phyloP scores from a whole-genome alignment of 2,797 vertebrate genomes.

The Tenualosa ilisha region DNA sequence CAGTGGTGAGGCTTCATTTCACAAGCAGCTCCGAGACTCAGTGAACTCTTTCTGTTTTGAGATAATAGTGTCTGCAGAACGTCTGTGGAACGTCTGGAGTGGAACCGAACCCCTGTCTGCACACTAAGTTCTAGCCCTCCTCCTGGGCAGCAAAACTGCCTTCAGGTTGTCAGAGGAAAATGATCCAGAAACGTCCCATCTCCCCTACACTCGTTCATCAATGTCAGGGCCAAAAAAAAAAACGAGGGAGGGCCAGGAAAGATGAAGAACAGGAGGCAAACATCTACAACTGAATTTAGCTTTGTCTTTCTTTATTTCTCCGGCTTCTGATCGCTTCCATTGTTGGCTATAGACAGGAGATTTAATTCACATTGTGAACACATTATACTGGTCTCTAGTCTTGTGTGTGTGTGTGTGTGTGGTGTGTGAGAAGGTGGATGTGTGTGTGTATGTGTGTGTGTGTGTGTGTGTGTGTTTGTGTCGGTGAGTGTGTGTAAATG shows the following conservation, averaged over 20 bases:
- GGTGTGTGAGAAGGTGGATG: slow-evolving; percentile 58
- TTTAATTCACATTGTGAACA: not conserved
- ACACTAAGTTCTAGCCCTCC: not conserved
- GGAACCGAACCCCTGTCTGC: slow-evolving; percentile 4
- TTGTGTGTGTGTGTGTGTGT: slow-evolving; percentile 6
- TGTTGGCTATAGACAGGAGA: not conserved
- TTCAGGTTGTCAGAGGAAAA: slow-evolving; percentile 33
- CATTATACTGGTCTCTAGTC: not conserved
- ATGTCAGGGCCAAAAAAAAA: slow-evolving; percentile 65
- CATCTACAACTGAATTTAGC: slow-evolving; percentile 45
- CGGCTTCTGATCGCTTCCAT: not conserved
- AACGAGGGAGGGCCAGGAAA: slow-evolving; percentile 62
- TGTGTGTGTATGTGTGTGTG: slow-evolving; percentile 49
- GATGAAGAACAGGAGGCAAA: slow-evolving; percentile 33
- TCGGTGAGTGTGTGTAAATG: slow-evolving; percentile 31
- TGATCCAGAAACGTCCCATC: slow-evolving; percentile 37
- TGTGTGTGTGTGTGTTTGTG: slow-evolving; percentile 27
- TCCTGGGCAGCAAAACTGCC: slow-evolving; percentile 15
- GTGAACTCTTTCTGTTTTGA: slow-evolving; percentile 21
- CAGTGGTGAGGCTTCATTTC: slow-evolving; percentile 20
- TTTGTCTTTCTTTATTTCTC: not conserved
- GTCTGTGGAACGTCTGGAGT: slow-evolving; percentile 25
- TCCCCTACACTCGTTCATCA: slow-evolving; percentile 72
- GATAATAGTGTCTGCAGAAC: slow-evolving; percentile 21
- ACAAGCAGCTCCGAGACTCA: slow-evolving; percentile 32